phyloP scores from a whole-genome alignment of 2,113 vertebrate species.

The Boleophthalmus pectinirostris region DNA sequence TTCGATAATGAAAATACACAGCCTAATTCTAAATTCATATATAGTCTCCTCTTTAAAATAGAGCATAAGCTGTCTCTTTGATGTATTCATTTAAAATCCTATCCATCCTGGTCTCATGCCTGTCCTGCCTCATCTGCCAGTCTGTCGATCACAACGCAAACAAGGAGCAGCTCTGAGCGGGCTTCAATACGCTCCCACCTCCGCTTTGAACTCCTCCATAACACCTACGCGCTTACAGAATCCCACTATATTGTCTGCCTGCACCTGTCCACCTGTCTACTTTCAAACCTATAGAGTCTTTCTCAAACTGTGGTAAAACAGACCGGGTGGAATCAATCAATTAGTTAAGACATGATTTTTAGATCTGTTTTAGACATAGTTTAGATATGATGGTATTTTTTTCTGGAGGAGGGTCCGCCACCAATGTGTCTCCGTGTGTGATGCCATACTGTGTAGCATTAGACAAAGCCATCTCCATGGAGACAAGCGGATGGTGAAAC shows the following conservation, averaged over 20 bases:
- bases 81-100: neutral
- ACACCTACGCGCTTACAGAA: neutral
- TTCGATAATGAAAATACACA: neutral
- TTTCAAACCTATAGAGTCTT: neutral
- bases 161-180: neutral
- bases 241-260: neutral
- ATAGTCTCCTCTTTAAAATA: neutral
- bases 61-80: neutral
- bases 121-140: neutral
- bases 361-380: neutral
- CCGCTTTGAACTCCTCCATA: neutral
- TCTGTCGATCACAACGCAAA: conserved; percentile 3
- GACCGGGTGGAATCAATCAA: neutral
- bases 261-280: neutral
- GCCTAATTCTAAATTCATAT: neutral
- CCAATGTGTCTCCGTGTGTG: no score
- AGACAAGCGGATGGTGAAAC: no score
- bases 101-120: neutral
- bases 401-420: no score
- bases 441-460: no score
- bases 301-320: neutral
- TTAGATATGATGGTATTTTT: neutral
- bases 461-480: no score
- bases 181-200: neutral
- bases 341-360: neutral